These are phyloP conservation scores for Myoxocephalus aenaeus DNA, from an alignment of 2,797 vertebrate species.

Conservation along the genomic window DNA sequence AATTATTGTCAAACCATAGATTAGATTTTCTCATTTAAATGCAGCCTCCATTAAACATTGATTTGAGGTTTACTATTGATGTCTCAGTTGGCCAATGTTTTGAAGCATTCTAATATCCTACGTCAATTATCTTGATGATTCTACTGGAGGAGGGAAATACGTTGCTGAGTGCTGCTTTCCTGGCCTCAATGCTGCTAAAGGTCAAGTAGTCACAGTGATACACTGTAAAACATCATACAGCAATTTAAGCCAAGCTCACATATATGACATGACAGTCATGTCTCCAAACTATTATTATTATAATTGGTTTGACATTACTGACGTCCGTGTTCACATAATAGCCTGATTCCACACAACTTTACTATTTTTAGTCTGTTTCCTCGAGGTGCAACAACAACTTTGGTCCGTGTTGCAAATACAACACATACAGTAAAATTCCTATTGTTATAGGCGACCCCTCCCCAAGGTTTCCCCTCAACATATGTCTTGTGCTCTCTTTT, in stretches of 20 bases:
- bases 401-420: not conserved
- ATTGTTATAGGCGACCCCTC: not conserved
- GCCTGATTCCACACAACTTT: not conserved
- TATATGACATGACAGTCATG: not conserved
- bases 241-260: not conserved
- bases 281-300: not conserved
- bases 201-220: conserved; percentile 22
- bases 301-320: too few relatives aligned
- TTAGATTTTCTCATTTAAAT: conserved; percentile 72
- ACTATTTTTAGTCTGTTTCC: not conserved
- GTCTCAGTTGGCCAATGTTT: conserved; percentile 59
- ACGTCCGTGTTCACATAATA: not conserved
- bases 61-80: conserved; percentile 66
- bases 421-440: not conserved
- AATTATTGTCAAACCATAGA: conserved; percentile 67
- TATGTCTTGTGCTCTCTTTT: not conserved
- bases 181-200: conserved; percentile 28
- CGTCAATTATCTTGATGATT: conserved; percentile 38
- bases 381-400: not conserved
- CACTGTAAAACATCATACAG: conserved; percentile 5
- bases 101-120: conserved; percentile 49
- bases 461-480: not conserved
- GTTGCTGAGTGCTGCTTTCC: conserved; percentile 18
- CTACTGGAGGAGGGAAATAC: conserved; percentile 18
- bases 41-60: conserved; percentile 63